These are phyloP conservation scores for Aphelenchoides besseyi DNA, from an alignment of 1,140 invertebrate species.

Conservation along the genomic window DNA sequence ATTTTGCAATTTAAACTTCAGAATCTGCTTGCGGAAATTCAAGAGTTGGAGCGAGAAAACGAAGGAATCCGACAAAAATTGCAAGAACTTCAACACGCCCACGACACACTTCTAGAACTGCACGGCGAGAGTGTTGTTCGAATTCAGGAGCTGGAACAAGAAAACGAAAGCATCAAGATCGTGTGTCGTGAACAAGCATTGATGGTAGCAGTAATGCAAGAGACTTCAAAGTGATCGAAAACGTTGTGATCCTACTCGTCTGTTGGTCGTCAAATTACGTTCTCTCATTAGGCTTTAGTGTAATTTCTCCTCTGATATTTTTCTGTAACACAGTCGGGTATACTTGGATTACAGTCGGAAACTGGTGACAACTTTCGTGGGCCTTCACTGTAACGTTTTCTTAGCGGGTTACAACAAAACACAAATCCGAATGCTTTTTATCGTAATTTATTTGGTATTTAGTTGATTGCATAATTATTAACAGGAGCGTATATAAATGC, in stretches of 20 bases:
- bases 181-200: conserved; percentile 11
- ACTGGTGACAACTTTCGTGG: no score
- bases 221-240: background rate
- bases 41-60: conserved; percentile 21
- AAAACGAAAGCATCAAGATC: conserved; percentile 15
- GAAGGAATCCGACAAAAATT: background rate
- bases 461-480: no score
- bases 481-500: no score
- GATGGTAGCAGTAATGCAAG: background rate
- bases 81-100: conserved; percentile 10
- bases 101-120: conserved; percentile 15
- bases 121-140: conserved; percentile 9
- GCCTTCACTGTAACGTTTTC: no score
- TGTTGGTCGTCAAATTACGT: background rate
- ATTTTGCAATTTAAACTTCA: background rate
- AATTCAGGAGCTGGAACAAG: conserved; percentile 12
- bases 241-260: background rate
- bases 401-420: no score
- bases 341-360: no score
- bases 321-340: no score
- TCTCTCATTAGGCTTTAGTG: background rate
- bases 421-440: no score
- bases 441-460: no score
- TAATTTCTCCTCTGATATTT: background rate
- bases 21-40: conserved; percentile 8